Percentiles rank a stretch among this genome's conserved stretches.
Conservation (phyloP, 2,797 vertebrate genomes). For the Semaprochilodus insignis region DNA sequence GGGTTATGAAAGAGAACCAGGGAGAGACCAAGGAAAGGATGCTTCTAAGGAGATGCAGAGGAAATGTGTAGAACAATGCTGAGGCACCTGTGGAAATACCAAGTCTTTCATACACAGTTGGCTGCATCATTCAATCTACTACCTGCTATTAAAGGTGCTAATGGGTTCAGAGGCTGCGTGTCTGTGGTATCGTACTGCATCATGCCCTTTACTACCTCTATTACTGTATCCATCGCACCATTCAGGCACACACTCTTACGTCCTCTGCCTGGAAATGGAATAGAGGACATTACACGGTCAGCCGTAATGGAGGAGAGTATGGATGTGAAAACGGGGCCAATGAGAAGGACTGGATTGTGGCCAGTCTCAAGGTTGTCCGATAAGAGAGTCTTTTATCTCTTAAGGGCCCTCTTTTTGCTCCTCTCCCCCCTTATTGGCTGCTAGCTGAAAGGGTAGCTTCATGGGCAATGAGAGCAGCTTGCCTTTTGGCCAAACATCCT, state of each 20-base stretch:
- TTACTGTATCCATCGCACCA: not conserved
- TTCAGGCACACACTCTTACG: not conserved
- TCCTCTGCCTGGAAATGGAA: not conserved
- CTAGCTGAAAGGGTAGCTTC: slow-evolving; percentile 38
- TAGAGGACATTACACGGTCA: slow-evolving; percentile 6
- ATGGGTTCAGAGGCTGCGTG: not conserved
- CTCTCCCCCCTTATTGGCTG: slow-evolving; percentile 37
- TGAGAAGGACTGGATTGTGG: slow-evolving; percentile 11
- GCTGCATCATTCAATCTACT: not conserved
- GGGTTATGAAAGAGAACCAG: not conserved
- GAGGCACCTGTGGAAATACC: not conserved
- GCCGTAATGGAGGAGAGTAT: slow-evolving; percentile 27
- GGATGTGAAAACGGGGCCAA: slow-evolving; percentile 28
- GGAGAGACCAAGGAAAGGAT: not conserved
- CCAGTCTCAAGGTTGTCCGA: slow-evolving; percentile 38
- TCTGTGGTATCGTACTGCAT: not conserved
- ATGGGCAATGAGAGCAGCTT: slow-evolving; percentile 31
- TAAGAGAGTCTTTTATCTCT: slow-evolving; percentile 33
- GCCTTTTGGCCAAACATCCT: not conserved
- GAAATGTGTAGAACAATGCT: not conserved
- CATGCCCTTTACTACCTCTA: not conserved
- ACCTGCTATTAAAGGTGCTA: not conserved
- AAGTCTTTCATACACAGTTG: not conserved
- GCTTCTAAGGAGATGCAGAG: not conserved
- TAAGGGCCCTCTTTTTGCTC: slow-evolving; percentile 1